Base-by-base conservation (phyloP, 2,113 vertebrate genomes). In the Mormoops blainvillei region DNA sequence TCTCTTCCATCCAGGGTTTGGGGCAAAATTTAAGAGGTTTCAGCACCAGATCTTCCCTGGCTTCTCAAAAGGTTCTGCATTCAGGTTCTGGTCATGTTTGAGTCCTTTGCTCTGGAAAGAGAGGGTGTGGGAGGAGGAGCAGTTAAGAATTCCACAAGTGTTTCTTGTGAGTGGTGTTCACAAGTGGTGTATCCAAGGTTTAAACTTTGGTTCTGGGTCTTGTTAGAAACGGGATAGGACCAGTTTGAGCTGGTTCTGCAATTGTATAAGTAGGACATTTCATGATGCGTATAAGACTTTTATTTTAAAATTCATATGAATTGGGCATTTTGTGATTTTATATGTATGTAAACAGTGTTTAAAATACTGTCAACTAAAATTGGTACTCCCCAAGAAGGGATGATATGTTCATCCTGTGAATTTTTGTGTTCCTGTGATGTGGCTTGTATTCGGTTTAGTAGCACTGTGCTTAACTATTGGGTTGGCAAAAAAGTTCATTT, bases 261-360 rank as follows among this genome's bases (percentile, higher is more conserved):
- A 45, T 50, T 50, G n/a, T 18, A 52, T 77, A 33, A 85, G 45
- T 85, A 65, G 86, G 89, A 74, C 89, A 88, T 67, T 81, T 82
- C 48, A 80, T 48, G 13, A 50, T 87, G 33, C 45, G 74, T 92
- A 0, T 68, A 84, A 84, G 80, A 7, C 2, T 73, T 90, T 94
- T 45, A 48, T 76, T 61, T 93, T 65, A 48, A 73, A 67, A 88
- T 95, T 88, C 52, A 26, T 28, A 63, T 16, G 43, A 81, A 93
- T 85, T 84, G 93, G 89, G 31, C 15, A 43, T 76, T 87, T 90
- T 93, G 63, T 41, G 56, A 65, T 89, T 83, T 94, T 65, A 61
- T 73, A 70, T 93, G 28, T 68, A 16, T 95, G 67, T 93, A 71
- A 91, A 83, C 26, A 52, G 38, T 84, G 3, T 92, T 82, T 65